Conservation (phyloP, 2,888 invertebrate genomes). For the Leptothorax acervorum region DNA sequence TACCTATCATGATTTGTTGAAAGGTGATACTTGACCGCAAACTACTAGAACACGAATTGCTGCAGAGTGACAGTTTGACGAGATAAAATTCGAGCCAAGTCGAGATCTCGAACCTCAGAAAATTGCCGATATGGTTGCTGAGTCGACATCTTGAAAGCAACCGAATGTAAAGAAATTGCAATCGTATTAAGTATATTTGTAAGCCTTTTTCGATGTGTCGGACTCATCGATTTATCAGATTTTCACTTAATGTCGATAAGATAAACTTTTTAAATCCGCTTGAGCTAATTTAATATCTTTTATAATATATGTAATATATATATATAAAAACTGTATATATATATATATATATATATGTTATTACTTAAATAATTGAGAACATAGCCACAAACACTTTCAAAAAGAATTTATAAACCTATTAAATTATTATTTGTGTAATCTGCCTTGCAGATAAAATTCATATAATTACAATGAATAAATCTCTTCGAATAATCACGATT, state of each 20-base stretch:
- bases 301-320: no score
- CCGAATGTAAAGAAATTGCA: constrained; percentile 60
- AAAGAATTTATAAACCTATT: not conserved
- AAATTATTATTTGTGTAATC: not conserved
- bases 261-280: no score
- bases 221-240: not conserved
- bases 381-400: no score
- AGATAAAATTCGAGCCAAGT: constrained; percentile 50
- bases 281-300: no score
- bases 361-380: no score
- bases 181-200: constrained; percentile 45
- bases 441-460: not conserved
- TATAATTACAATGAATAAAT: not conserved
- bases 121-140: constrained; percentile 66
- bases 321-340: no score
- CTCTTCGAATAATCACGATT: not conserved
- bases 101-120: constrained; percentile 57
- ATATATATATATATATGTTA: no score
- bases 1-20: not conserved
- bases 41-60: not conserved
- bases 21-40: not conserved
- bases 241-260: no score
- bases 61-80: constrained; percentile 20
- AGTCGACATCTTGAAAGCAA: constrained; percentile 60
- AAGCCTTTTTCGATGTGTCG: no score